Conservation (phyloP, 1,140 invertebrate species). For the Ladona fulva region DNA sequence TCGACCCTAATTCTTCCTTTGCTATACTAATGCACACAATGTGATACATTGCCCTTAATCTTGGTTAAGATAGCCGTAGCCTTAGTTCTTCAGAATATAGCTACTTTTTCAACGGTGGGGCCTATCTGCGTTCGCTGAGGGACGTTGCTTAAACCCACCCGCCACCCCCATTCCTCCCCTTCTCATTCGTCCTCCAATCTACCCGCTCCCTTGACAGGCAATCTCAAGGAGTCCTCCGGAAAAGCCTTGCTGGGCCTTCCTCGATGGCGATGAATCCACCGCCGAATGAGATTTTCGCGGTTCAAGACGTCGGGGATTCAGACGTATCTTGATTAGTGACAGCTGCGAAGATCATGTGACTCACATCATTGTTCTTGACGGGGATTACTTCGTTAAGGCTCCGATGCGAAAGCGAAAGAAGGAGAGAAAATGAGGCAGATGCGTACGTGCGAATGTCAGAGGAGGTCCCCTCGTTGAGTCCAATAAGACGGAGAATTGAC, state of each 20-base stretch:
- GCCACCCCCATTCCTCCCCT: background rate
- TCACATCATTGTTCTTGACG: background rate
- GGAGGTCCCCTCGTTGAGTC: too few species aligned
- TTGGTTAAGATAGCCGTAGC: too few species aligned
- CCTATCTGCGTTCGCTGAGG: too few species aligned
- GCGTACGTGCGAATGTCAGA: too few species aligned
- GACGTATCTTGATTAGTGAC: background rate
- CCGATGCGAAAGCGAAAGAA: background rate
- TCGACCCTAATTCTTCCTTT: background rate
- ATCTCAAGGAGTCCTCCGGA: background rate
- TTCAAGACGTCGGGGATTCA: background rate
- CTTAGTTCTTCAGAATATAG: too few species aligned
- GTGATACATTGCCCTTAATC: too few species aligned
- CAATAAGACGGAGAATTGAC: too few species aligned
- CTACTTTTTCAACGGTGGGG: too few species aligned
- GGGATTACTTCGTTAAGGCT: background rate
- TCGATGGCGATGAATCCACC: background rate
- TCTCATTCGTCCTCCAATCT: background rate
- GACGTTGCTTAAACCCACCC: too few species aligned
- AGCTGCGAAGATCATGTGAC: background rate
- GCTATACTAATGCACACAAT: too few species aligned
- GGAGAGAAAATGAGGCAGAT: too few species aligned
- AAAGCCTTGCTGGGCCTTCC: background rate
- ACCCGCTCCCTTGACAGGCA: background rate
- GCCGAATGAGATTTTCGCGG: constrained; percentile 7